Evolutionary conservation across 2,113 vertebrate genomes (phyloP), one percentile per base, ranked within the genome.

Genomic region (Phrynosoma platyrhinos): DNA sequence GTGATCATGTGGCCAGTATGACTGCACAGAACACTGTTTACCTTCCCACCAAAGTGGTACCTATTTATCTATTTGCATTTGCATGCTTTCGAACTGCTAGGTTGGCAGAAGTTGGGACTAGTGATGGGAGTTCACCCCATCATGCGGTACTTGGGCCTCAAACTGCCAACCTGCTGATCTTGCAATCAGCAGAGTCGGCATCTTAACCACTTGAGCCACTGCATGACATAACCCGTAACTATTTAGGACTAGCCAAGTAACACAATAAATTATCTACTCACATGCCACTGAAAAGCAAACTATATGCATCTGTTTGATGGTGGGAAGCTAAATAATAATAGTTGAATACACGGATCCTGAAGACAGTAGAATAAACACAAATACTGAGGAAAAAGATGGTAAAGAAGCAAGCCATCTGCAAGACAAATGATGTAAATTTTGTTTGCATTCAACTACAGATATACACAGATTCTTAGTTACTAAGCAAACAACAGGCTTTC

Each of bases 211-310:
- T 36, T 36, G 36, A 36, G 36, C 36, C 36, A 36, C 36, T 2
- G 36, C 36, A 36, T 36, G 36, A 36, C 36, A 36, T 36, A 36
- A 36, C 5, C 18, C 58, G 13, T 32, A 83, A 62, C 13, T n/a
- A 62, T 32, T 27, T 18, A 81, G 90, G 64, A 1, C 6, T 75
- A 42, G 27, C 2, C 47, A 86, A 55, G 20, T 21, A 36, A 75
- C 21, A 75, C 58, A 71, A 6, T 72, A 71, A 16, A 71, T 66
- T 4, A 25, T 66, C 3, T 78, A 97, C 98, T 92, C 95, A 99
- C 98, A 99, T 99, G 96, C 98, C 98, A 88, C 98, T 99, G 94
- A 99, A 99, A 95, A 98, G 98, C 87, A 99, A 97, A 94, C 98
- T 99, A 93, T 99, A 99, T 1, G 98, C 98, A 88, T 99, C 98